phyloP scores from a whole-genome alignment of 2,888 invertebrate genomes.

The Phania funesta region DNA sequence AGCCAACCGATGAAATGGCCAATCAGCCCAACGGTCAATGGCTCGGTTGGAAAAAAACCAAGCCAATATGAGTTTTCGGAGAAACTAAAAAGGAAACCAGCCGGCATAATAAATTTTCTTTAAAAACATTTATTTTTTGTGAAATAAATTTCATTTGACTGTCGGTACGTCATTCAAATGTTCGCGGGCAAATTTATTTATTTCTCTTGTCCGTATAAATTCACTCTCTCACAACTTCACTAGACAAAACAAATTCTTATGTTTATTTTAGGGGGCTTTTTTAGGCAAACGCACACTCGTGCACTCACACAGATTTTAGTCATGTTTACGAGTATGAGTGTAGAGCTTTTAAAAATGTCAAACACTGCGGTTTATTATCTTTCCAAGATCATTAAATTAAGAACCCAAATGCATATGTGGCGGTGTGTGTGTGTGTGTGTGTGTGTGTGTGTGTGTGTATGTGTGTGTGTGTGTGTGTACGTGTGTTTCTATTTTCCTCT shows the following conservation, averaged over 20 bases:
- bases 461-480: neutral
- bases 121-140: conserved; percentile 17
- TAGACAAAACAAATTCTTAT: conserved; percentile 14
- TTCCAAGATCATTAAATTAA: conserved; percentile 65
- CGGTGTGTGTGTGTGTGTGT: neutral
- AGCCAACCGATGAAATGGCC: neutral
- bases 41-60: neutral
- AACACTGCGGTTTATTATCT: conserved; percentile 68
- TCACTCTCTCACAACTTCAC: neutral
- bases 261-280: neutral
- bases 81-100: conserved; percentile 31
- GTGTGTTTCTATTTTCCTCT: neutral
- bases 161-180: conserved; percentile 31
- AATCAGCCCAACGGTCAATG: neutral
- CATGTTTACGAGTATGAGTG: neutral
- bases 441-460: neutral
- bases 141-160: conserved; percentile 47
- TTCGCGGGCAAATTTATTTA: conserved; percentile 28
- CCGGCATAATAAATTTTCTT: conserved; percentile 58
- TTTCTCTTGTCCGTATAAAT: too few relatives aligned
- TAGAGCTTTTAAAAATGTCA: conserved; percentile 67
- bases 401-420: conserved; percentile 24
- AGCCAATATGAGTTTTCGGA: conserved; percentile 10
- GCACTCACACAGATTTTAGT: too few relatives aligned
- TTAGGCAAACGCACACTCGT: neutral